Conservation (phyloP, 2,113 vertebrate species). For the Clupea harengus region DNA sequence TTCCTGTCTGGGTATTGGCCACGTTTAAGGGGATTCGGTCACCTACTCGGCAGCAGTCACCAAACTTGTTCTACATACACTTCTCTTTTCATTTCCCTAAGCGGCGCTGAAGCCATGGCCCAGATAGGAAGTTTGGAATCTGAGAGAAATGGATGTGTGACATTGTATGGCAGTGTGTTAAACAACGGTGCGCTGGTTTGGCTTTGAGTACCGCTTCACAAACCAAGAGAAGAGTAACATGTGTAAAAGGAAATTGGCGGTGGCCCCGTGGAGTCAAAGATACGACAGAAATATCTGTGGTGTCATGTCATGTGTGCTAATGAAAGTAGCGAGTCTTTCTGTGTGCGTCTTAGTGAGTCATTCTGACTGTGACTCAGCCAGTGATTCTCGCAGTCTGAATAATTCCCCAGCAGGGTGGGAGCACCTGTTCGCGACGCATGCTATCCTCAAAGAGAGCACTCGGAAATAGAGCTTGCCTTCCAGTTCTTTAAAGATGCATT, state of each 20-base stretch:
- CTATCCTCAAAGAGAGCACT: not conserved
- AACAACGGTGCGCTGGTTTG: not conserved
- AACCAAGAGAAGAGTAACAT: not conserved
- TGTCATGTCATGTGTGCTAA: conserved; percentile 14
- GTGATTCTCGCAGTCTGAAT: conserved; percentile 15
- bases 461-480: not conserved
- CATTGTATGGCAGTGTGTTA: not conserved
- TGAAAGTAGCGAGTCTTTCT: not conserved
- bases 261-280: not conserved
- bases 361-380: conserved; percentile 16
- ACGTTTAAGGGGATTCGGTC: conserved; percentile 2
- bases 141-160: not conserved
- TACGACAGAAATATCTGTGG: conserved; percentile 7
- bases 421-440: not conserved
- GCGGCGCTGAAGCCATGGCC: not conserved
- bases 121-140: not conserved
- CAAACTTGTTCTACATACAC: not conserved
- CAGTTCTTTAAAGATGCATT: conserved; percentile 1
- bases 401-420: conserved; percentile 15
- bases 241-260: not conserved
- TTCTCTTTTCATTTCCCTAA: conserved; percentile 5
- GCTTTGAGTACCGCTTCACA: not conserved
- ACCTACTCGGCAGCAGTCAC: not conserved
- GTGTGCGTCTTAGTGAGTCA: not conserved
- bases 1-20: conserved; percentile 1